phyloP scores from a whole-genome alignment of 2,797 vertebrate species.

The Danio tinwini region DNA sequence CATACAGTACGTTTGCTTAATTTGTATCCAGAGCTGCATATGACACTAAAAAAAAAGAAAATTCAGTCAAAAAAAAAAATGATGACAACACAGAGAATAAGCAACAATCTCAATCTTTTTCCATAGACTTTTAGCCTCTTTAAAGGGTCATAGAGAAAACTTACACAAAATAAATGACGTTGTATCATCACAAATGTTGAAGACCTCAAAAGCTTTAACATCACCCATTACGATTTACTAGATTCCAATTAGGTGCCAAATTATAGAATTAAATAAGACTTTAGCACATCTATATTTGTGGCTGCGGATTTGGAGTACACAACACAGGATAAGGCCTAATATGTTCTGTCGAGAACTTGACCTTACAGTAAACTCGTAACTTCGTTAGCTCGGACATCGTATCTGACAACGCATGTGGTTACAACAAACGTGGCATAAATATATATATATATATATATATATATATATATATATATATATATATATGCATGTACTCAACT shows the following conservation, averaged over 20 bases:
- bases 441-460: constrained; percentile 71
- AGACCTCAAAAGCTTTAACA: constrained; percentile 1
- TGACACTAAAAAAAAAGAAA: not conserved
- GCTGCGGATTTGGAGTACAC: constrained; percentile 60
- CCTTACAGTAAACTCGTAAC: constrained; percentile 77
- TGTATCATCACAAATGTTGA: constrained; percentile 49
- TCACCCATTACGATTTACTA: constrained; percentile 2
- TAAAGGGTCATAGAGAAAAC: constrained; percentile 1
- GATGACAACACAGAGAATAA: not conserved
- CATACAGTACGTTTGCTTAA: not conserved
- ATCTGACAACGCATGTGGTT: constrained; percentile 68
- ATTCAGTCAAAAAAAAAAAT: constrained; percentile 12
- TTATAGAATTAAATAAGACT: constrained; percentile 23
- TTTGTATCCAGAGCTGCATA: constrained; percentile 25
- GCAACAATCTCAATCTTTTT: constrained; percentile 2
- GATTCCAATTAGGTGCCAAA: constrained; percentile 26
- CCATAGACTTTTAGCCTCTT: constrained; percentile 20
- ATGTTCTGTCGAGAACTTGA: constrained; percentile 60
- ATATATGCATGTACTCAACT: constrained; percentile 66
- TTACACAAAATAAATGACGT: constrained; percentile 39
- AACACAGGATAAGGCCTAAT: constrained; percentile 63
- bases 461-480: constrained; percentile 53
- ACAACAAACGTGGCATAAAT: constrained; percentile 73
- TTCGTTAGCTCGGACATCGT: constrained; percentile 69
- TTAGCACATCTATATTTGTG: constrained; percentile 60